These are phyloP conservation scores for Palythoa grandiflora DNA, from an alignment of 92 coral and sea anemone species.

Conservation along the genomic window DNA sequence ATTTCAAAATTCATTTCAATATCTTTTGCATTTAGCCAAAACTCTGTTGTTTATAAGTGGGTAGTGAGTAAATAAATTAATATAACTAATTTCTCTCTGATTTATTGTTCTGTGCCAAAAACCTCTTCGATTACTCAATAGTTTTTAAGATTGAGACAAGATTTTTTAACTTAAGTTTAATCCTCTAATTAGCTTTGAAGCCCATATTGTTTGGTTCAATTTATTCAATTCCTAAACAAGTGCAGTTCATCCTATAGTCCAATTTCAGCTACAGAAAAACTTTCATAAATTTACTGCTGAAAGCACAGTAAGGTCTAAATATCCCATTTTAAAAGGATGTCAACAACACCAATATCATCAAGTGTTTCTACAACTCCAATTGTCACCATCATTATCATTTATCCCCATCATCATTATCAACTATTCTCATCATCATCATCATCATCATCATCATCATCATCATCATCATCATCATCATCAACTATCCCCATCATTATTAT, in stretches of 20 bases:
- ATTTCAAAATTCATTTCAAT: not conserved
- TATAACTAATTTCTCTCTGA: not conserved
- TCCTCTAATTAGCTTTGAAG: not conserved
- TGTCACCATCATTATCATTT: not conserved
- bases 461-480: not conserved
- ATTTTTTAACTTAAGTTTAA: not conserved
- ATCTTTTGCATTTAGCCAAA: not conserved
- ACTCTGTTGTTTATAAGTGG: not conserved
- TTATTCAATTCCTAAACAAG: not conserved
- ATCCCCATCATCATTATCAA: not conserved
- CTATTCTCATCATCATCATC: not conserved
- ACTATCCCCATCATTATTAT: not conserved
- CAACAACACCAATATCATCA: not conserved
- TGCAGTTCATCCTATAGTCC: not conserved
- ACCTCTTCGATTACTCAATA: no score
- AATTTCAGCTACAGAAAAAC: no score
- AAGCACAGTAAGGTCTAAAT: not conserved
- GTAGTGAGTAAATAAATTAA: not conserved
- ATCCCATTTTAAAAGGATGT: not conserved
- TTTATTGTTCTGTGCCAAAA: not conserved
- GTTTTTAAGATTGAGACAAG: not conserved
- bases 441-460: not conserved
- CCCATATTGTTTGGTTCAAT: not conserved
- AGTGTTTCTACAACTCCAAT: no score
- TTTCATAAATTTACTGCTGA: not conserved